Conservation (phyloP, 2,113 vertebrate genomes). For the Clarias macrocephalus region DNA sequence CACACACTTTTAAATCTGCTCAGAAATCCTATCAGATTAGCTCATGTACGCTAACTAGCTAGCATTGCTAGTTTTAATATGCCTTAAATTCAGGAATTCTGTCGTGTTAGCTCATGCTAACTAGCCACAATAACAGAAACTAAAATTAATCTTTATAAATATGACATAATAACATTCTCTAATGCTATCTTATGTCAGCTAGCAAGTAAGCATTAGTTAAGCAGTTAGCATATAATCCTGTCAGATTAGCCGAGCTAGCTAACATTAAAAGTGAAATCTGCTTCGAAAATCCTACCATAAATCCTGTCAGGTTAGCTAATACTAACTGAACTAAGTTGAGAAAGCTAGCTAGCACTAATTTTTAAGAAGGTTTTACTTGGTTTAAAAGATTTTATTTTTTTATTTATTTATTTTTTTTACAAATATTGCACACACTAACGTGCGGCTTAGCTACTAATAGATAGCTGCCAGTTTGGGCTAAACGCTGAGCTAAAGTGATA, state of each 20-base stretch:
- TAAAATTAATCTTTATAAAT: not conserved
- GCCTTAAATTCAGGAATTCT: not conserved
- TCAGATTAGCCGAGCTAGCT: not conserved
- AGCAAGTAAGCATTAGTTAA: no score
- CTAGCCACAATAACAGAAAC: not conserved
- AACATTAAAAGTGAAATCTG: not conserved
- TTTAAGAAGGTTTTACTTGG: not conserved
- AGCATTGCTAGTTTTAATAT: not conserved
- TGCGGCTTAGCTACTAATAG: not conserved
- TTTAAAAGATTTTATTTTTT: not conserved
- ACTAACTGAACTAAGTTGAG: not conserved
- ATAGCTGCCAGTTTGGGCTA: not conserved
- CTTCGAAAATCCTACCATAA: not conserved
- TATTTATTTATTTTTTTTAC: not conserved
- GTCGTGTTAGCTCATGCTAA: not conserved
- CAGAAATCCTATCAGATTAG: not conserved
- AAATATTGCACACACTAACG: not conserved
- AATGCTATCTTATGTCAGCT: not conserved
- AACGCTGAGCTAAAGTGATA: not conserved
- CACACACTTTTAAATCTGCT: not conserved
- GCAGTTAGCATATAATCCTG: no score
- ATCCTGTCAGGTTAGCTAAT: slow-evolving; percentile 5
- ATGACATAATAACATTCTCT: not conserved
- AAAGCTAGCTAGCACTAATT: not conserved
- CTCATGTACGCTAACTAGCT: not conserved